These are phyloP conservation scores for Metopia argyrocephala DNA, from an alignment of 2,888 invertebrate species.

Conservation along the genomic window DNA sequence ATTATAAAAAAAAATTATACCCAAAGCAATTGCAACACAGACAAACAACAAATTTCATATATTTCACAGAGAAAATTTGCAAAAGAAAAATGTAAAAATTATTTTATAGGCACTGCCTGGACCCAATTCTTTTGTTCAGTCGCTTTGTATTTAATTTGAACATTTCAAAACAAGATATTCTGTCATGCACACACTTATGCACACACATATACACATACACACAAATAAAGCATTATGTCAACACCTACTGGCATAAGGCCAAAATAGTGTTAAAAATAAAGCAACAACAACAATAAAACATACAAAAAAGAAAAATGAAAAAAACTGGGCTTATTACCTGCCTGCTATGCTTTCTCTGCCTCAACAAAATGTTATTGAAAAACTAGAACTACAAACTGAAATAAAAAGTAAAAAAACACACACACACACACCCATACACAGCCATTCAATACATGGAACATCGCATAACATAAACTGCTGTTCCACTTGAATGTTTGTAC, in stretches of 20 bases:
- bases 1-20: slow-evolving; percentile 54
- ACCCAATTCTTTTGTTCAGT: slow-evolving; percentile 6
- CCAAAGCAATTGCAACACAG: slow-evolving; percentile 17
- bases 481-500: slow-evolving; percentile 6
- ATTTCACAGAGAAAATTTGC: slow-evolving; percentile 12
- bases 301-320: not conserved
- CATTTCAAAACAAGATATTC: slow-evolving; percentile 45
- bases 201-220: slow-evolving; percentile 10
- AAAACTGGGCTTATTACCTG: slow-evolving; percentile 36
- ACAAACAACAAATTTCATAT: slow-evolving; percentile 5
- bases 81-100: slow-evolving; percentile 45
- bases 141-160: slow-evolving; percentile 44
- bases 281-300: slow-evolving; percentile 6
- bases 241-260: slow-evolving; percentile 65
- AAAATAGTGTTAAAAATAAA: slow-evolving; percentile 60
- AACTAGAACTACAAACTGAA: not conserved
- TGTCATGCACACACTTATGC: slow-evolving; percentile 7
- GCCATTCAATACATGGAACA: no score
- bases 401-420: slow-evolving; percentile 21
- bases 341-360: not conserved
- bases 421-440: not conserved
- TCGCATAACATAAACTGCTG: not conserved
- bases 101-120: slow-evolving; percentile 37
- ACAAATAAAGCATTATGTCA: slow-evolving; percentile 53
- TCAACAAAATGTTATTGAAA: slow-evolving; percentile 32